phyloP scores from a whole-genome alignment of 92 coral and sea anemone species.

The Isaurus tuberculatus region DNA sequence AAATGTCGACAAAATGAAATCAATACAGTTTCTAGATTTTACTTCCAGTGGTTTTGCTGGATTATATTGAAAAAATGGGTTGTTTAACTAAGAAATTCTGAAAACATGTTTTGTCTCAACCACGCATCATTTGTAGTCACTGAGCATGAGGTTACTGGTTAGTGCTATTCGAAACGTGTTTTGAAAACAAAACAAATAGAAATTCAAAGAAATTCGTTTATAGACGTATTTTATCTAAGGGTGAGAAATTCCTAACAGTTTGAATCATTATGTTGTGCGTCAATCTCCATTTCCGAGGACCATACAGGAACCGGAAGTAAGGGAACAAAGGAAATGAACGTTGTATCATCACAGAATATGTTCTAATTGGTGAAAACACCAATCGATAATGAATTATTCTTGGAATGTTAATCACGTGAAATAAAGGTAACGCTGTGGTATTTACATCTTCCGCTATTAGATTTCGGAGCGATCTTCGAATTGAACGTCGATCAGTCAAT shows the following conservation, averaged over 20 bases:
- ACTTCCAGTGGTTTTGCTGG: neutral
- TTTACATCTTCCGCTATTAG: slow-evolving; percentile 38
- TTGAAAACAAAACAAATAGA: neutral
- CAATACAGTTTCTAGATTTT: slow-evolving; percentile 2
- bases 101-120: neutral
- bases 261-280: neutral
- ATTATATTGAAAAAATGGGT: neutral
- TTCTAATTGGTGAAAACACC: slow-evolving; percentile 38
- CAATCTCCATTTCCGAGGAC: neutral
- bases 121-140: no score
- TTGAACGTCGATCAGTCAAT: slow-evolving; percentile 20
- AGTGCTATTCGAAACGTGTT: neutral
- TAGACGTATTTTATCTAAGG: neutral
- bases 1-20: slow-evolving; percentile 27
- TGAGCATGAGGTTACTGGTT: no score
- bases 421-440: slow-evolving; percentile 29
- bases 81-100: slow-evolving; percentile 15
- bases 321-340: neutral
- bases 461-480: slow-evolving; percentile 34
- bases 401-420: slow-evolving; percentile 48
- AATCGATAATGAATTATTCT: slow-evolving; percentile 38
- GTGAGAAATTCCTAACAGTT: neutral
- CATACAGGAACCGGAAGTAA: slow-evolving; percentile 42
- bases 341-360: neutral
- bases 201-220: neutral